These are phyloP conservation scores for Diorhabda carinulata DNA, from an alignment of 1,140 invertebrate species.

Conservation along the genomic window DNA sequence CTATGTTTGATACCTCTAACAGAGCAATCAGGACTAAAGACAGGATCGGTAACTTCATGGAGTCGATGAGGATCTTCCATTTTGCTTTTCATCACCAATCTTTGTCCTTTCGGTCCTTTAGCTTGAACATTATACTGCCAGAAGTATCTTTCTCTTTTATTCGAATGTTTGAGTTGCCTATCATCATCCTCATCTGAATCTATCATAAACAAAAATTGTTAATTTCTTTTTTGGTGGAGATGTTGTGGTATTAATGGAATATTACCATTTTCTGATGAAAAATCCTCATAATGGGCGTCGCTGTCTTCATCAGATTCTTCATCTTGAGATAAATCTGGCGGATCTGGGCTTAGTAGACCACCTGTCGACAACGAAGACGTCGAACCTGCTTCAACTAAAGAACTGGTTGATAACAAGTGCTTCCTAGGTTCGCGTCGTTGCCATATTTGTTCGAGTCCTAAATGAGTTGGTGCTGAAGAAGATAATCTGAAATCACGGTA, in stretches of 20 bases:
- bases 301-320: slow-evolving; percentile 76
- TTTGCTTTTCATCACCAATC: slow-evolving; percentile 75
- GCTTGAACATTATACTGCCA: slow-evolving; percentile 99
- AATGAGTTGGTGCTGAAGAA: slow-evolving; percentile 78
- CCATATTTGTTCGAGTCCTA: slow-evolving; percentile 80
- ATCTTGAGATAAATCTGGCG: slow-evolving; percentile 76
- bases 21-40: slow-evolving; percentile 86
- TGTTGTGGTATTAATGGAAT: neutral
- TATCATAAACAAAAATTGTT: slow-evolving; percentile 15
- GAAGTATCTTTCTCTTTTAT: slow-evolving; percentile 80
- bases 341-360: slow-evolving; percentile 76
- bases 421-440: slow-evolving; percentile 76
- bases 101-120: slow-evolving; percentile 93
- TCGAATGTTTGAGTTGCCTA: slow-evolving; percentile 48
- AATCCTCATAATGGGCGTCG: slow-evolving; percentile 82
- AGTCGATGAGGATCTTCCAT: slow-evolving; percentile 90
- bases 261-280: slow-evolving; percentile 73
- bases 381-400: slow-evolving; percentile 77
- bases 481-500: slow-evolving; percentile 62
- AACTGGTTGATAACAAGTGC: slow-evolving; percentile 81
- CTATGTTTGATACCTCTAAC: slow-evolving; percentile 87
- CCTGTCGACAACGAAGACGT: slow-evolving; percentile 83
- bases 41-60: slow-evolving; percentile 85
- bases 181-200: slow-evolving; percentile 64
- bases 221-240: neutral